Percentiles rank a stretch among this genome's conserved stretches.
These are phyloP conservation scores for Thamnophis sirtalis DNA, from an alignment of 2,113 vertebrate genomes.

Conservation along the genomic window DNA sequence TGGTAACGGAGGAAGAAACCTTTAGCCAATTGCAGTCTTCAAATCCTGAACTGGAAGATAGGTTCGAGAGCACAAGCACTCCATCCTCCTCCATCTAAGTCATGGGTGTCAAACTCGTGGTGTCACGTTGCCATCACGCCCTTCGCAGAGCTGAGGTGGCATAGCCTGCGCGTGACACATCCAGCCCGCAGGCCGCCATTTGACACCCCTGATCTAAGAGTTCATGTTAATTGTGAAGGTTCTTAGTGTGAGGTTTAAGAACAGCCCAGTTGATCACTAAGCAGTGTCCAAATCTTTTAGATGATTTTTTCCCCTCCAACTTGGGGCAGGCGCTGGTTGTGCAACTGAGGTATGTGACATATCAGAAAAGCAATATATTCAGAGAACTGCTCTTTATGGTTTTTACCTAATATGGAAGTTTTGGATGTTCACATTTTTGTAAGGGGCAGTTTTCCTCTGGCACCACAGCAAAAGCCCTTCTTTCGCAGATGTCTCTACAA, in stretches of 20 bases:
- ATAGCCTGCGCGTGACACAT: too few species aligned
- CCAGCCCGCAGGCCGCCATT: too few species aligned
- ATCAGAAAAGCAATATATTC: not conserved
- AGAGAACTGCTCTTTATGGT: conserved; percentile 4
- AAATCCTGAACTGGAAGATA: not conserved
- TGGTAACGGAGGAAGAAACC: not conserved
- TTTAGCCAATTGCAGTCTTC: not conserved
- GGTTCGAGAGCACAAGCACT: not conserved
- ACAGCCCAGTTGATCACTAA: not conserved
- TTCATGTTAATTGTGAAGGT: not conserved
- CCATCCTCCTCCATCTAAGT: not conserved
- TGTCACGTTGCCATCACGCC: too few species aligned
- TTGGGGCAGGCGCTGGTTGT: not conserved
- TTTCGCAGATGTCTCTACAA: conserved; percentile 95
- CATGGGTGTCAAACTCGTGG: too few species aligned
- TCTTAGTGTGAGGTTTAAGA: not conserved
- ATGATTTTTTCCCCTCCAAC: not conserved
- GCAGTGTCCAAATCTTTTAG: not conserved
- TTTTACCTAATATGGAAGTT: conserved; percentile 97
- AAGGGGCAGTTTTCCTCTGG: conserved; percentile 97
- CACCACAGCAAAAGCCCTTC: conserved; percentile 97
- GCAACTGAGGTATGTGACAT: not conserved
- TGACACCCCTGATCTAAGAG: not conserved
- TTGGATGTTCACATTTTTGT: conserved; percentile 99
- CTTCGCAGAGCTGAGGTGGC: too few species aligned